Evolutionary conservation across 92 coral and sea anemone species (phyloP).

Genomic region (Virgularia gustaviana): DNA sequence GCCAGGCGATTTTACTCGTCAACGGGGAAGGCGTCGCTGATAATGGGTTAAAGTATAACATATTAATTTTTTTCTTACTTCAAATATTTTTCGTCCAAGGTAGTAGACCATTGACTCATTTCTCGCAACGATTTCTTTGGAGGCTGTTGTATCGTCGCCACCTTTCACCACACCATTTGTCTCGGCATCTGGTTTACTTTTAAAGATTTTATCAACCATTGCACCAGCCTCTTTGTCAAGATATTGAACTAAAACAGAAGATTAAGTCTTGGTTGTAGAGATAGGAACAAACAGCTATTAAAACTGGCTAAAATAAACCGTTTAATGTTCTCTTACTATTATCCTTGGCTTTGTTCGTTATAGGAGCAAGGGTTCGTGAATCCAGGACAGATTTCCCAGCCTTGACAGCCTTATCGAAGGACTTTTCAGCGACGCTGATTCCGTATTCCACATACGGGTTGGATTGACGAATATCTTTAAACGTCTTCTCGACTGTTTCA

Average conservation of each 20-base stretch:
- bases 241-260: slow-evolving; percentile 4
- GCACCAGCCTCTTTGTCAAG: slow-evolving; percentile 34
- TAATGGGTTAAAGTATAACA: too few species aligned
- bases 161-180: not conserved
- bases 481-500: slow-evolving; percentile 20
- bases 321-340: too few species aligned
- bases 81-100: slow-evolving; percentile 7
- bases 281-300: not conserved
- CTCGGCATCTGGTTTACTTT: not conserved
- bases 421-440: slow-evolving; percentile 12
- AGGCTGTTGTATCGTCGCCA: not conserved
- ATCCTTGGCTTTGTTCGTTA: not conserved
- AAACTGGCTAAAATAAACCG: not conserved
- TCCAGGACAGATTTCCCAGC: slow-evolving; percentile 32
- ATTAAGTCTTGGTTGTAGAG: not conserved
- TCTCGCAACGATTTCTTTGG: not conserved
- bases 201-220: slow-evolving; percentile 12
- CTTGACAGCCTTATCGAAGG: slow-evolving; percentile 21
- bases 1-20: too few species aligned
- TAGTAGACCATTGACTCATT: slow-evolving; percentile 1
- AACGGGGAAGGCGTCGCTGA: too few species aligned
- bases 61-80: too few species aligned
- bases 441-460: slow-evolving; percentile 18
- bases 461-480: slow-evolving; percentile 7
- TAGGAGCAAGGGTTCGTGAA: slow-evolving; percentile 17